These are phyloP conservation scores for Neria commutata DNA, from an alignment of 2,888 invertebrate genomes.

Conservation along the genomic window DNA sequence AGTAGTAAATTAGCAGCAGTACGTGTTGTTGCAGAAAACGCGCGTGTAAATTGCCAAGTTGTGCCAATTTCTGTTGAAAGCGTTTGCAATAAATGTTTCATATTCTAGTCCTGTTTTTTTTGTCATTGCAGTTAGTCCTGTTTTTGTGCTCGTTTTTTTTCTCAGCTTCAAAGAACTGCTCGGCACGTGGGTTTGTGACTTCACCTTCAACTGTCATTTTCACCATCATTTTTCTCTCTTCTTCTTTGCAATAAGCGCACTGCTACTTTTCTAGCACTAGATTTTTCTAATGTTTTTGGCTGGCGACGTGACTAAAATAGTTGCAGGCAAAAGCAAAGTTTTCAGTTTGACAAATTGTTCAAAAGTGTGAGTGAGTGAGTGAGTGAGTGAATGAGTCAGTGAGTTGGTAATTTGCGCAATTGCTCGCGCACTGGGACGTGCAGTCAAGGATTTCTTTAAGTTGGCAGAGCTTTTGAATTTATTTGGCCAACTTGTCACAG, in stretches of 20 bases:
- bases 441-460: too few relatives aligned
- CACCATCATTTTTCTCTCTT: too few relatives aligned
- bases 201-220: too few relatives aligned
- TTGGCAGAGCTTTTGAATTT: too few relatives aligned
- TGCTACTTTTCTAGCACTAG: not conserved
- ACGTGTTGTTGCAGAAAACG: slow-evolving; percentile 17
- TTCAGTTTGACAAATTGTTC: slow-evolving; percentile 12
- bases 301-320: slow-evolving; percentile 19
- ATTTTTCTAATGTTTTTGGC: slow-evolving; percentile 14
- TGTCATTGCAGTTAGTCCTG: not conserved
- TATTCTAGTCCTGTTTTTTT: not conserved
- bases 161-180: too few relatives aligned
- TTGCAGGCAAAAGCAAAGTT: slow-evolving; percentile 1
- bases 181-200: too few relatives aligned
- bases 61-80: slow-evolving; percentile 20
- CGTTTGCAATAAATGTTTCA: slow-evolving; percentile 10
- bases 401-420: too few relatives aligned
- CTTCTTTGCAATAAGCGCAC: not conserved
- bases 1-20: not conserved
- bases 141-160: not conserved
- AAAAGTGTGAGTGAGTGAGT: not conserved
- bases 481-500: too few relatives aligned
- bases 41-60: slow-evolving; percentile 32
- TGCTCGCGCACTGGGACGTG: too few relatives aligned
- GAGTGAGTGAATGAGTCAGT: not conserved